phyloP scores from a whole-genome alignment of 2,888 invertebrate genomes.

The Miltochrista miniata region DNA sequence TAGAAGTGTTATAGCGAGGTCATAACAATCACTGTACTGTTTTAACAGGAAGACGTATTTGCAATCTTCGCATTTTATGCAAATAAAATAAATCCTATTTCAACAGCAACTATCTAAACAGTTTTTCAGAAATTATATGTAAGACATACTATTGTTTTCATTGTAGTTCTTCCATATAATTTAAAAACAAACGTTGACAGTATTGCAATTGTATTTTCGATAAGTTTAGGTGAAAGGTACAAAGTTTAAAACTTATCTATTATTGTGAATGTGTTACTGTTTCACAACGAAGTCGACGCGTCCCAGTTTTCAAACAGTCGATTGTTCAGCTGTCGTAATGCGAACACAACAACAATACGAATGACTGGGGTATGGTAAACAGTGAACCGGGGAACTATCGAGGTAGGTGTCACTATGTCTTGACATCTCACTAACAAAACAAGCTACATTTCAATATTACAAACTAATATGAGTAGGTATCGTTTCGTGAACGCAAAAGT shows the following conservation, averaged over 20 bases:
- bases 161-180: not conserved
- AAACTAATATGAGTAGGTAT: conserved; percentile 14
- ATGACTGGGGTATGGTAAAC: conserved; percentile 2
- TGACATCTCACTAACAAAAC: conserved; percentile 9
- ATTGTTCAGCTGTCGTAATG: conserved; percentile 43
- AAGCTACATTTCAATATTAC: conserved; percentile 8
- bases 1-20: not conserved
- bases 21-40: not conserved
- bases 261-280: conserved; percentile 16
- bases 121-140: no score
- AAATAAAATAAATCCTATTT: not conserved
- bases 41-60: not conserved
- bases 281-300: conserved; percentile 19
- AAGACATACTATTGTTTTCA: no score
- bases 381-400: not conserved
- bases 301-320: conserved; percentile 42
- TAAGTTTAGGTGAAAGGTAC: conserved; percentile 24
- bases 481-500: no score
- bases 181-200: conserved; percentile 5
- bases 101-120: not conserved
- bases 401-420: conserved; percentile 5
- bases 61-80: not conserved
- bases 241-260: conserved; percentile 18
- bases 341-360: conserved; percentile 31
- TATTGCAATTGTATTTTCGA: conserved; percentile 13